Base-by-base conservation (phyloP, 2,113 vertebrate genomes). In the Falcunculus frontatus region DNA sequence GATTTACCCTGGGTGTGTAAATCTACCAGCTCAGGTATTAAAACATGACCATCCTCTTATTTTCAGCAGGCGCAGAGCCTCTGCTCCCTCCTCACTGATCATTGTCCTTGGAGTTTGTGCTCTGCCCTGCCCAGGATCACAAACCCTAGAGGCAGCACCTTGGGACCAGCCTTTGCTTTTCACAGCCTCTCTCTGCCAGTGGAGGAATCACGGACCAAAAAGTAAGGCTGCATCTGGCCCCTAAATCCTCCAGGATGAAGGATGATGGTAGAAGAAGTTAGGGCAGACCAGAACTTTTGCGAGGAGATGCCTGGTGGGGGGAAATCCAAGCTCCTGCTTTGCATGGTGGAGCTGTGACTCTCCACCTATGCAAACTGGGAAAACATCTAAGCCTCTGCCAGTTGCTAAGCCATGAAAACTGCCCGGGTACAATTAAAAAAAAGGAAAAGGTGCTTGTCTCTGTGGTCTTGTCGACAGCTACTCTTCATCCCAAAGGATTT, bases 101-200 rank as follows among this genome's bases (percentile, higher is more conserved):
- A 11, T 1, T 49, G 37, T 8, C 35, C n/a, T 80, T 64, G 33
- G 42, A 75, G 42, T 30, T 42, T 56, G 16, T 57, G 21, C 22
- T 82, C 57, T 85, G 35, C 18, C 30, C 23, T 76, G 20, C 19
- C 19, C 41, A 44, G 26, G 33, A 26, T 23, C 17, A 46, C 33
- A 41, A 75, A 7, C 7, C 35, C 39, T 79, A 0, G 0, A 47
- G 32, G 30, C 30, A 79, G 53, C 7, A 16, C 41, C 13, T 41
- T 32, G 72, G 41, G 44, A 42, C 46, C 22, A 76, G 32, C 22
- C 18, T 87, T 53, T 56, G n/a, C 22, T 73, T 84, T 75, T 68
- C 59, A 56, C 35, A 41, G 21, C 16, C 19, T 53, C 14, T 17
- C 20, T 18, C 60, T 75, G 18, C 3, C 42, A 13, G 8, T 13